Base-by-base conservation (phyloP, 2,113 vertebrate species). In the Todiramphus chloris region DNA sequence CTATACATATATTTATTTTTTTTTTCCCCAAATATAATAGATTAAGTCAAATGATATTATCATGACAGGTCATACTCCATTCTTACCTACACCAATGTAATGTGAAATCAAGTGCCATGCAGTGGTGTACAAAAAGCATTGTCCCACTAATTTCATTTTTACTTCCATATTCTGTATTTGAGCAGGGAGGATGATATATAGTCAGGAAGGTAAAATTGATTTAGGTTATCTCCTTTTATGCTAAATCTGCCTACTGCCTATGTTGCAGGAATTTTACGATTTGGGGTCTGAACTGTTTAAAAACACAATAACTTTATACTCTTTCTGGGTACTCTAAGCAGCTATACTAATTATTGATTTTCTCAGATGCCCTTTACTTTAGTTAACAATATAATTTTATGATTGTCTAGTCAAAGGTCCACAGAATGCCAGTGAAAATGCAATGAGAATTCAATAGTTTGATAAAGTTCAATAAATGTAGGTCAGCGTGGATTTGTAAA, bases 241-340 rank as follows among this genome's bases (percentile, higher is more conserved):
- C 59, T 92, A 83, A 83, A 20, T 48, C 69, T 93, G 15, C n/a
- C 46, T 92, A 51, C 68, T 89, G 50, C 90, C 64, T 95, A 15
- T 70, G 17, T 53, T 91, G 56, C 67, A 83, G 55, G 35, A 87
- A 87, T 97, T 91, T 92, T 82, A 85, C 83, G 55, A 77, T 93
- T 96, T 83, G 74, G 23, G 69, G 37, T 72, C 67, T 46, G 39
- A 90, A 88, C 50, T 80, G 14, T 56, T 95, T 74, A 87, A 94
- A 93, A 87, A 76, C 83, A 80, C 33, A 51, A 15, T 69, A 95
- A 80, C 41, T 80, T 83, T 37, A 41, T 93, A n/a, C 13, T 85
- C 60, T 50, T 87, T 85, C 68, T 94, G n/a, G 28, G 13, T 96
- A 82, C 21, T 77, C 21, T 62, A 86, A 69, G 46, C 64, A 94